Conservation (phyloP, 1,140 invertebrate genomes). For the Drosophila quadrilineata region DNA sequence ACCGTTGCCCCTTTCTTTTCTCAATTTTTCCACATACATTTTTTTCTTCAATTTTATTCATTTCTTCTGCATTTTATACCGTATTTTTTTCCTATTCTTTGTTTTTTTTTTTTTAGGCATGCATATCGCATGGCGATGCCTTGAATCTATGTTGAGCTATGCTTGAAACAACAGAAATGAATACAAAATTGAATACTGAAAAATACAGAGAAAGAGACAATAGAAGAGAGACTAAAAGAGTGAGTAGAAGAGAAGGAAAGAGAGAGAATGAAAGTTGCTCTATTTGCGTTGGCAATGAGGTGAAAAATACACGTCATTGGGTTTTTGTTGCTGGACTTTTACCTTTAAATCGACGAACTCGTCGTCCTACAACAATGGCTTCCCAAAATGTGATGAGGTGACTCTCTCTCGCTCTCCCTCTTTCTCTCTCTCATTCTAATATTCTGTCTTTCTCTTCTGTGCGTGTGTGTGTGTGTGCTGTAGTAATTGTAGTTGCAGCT, state of each 20-base stretch:
- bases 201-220: not conserved
- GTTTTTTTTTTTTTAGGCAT: not conserved
- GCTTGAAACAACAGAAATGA: not conserved
- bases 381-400: constrained; percentile 33
- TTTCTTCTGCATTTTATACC: not conserved
- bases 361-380: too few species aligned
- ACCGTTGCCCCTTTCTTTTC: too few species aligned
- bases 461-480: constrained; percentile 1
- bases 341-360: constrained; percentile 36
- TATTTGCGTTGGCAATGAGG: constrained; percentile 50
- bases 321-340: constrained; percentile 38
- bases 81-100: not conserved
- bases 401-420: not conserved
- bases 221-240: not conserved
- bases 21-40: constrained; percentile 9
- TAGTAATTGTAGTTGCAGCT: constrained; percentile 36
- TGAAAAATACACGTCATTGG: constrained; percentile 49
- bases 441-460: not conserved
- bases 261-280: not conserved
- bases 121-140: constrained; percentile 13
- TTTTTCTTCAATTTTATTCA: not conserved
- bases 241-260: not conserved
- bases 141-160: not conserved
- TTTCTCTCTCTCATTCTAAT: not conserved
- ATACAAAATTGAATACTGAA: too few species aligned